Evolutionary conservation across 1,140 invertebrate genomes (phyloP).

Genomic region (Phocides pigmalion): DNA sequence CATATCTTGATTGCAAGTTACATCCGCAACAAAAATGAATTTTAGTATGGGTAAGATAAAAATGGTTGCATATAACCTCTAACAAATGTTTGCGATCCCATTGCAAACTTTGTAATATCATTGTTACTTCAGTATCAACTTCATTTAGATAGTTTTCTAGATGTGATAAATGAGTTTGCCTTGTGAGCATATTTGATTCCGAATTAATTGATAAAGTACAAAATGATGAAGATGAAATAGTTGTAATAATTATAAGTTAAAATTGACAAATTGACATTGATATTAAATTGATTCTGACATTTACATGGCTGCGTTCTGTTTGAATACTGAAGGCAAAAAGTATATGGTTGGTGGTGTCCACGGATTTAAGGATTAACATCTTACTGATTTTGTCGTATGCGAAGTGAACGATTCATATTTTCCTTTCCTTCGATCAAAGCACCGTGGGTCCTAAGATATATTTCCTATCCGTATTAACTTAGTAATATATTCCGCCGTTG

Average conservation of each 20-base stretch:
- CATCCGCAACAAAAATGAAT: not conserved
- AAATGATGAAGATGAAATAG: not conserved
- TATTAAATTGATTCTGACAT: no score
- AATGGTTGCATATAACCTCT: constrained; percentile 42
- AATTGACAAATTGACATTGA: not conserved
- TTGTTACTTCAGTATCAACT: constrained; percentile 61
- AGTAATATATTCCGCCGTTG: no score
- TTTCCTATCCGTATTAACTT: no score
- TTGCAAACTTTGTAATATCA: constrained; percentile 68
- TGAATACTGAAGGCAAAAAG: no score
- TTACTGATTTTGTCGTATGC: no score
- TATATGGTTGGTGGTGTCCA: no score
- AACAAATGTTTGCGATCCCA: constrained; percentile 60
- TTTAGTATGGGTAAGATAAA: not conserved
- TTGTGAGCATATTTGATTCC: constrained; percentile 17
- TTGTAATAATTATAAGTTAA: not conserved
- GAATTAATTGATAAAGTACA: not conserved
- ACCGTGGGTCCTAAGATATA: no score
- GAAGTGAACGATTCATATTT: no score
- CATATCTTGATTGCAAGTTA: not conserved
- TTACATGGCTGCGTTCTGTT: no score
- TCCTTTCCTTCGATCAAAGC: no score
- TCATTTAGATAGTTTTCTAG: constrained; percentile 49
- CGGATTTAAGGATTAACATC: no score
- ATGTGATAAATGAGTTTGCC: constrained; percentile 50